A percentile compares a stretch with the other conserved stretches of the same genome.
Conservation (phyloP, 2,888 invertebrate species). For the Hemicrepidius hirtus region DNA sequence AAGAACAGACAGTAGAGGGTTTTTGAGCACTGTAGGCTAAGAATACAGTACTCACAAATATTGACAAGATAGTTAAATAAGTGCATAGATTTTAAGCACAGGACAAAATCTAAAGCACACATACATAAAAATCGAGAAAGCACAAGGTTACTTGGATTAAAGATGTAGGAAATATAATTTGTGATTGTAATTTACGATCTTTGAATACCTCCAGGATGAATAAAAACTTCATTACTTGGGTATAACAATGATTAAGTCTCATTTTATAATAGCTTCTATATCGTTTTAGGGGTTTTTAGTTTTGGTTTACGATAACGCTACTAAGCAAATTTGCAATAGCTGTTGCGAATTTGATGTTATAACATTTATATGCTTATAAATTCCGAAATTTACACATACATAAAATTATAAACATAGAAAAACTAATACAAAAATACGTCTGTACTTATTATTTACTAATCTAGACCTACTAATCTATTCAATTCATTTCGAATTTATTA, state of each 20-base stretch:
- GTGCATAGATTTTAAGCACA: not conserved
- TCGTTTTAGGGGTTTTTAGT: conserved; percentile 33
- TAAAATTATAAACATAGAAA: too few relatives aligned
- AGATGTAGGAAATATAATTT: conserved; percentile 56
- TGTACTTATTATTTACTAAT: too few relatives aligned
- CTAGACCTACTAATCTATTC: too few relatives aligned
- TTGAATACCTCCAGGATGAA: conserved; percentile 46
- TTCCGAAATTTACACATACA: too few relatives aligned
- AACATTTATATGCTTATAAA: too few relatives aligned
- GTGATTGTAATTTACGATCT: conserved; percentile 49
- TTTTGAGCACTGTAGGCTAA: too few relatives aligned
- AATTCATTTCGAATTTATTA: too few relatives aligned
- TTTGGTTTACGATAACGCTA: conserved; percentile 34
- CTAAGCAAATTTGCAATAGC: not conserved
- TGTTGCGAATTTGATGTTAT: conserved; percentile 10
- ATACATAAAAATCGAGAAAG: conserved; percentile 19
- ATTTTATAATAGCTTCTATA: conserved; percentile 41
- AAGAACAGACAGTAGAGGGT: too few relatives aligned
- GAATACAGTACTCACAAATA: too few relatives aligned
- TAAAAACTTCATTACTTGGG: conserved; percentile 52
- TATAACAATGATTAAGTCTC: conserved; percentile 52
- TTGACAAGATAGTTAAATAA: too few relatives aligned
- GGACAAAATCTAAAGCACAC: not conserved
- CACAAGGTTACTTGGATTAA: conserved; percentile 53
- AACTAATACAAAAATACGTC: too few relatives aligned